phyloP scores from a whole-genome alignment of 2,888 invertebrate species.

The Helicoverpa assulta region DNA sequence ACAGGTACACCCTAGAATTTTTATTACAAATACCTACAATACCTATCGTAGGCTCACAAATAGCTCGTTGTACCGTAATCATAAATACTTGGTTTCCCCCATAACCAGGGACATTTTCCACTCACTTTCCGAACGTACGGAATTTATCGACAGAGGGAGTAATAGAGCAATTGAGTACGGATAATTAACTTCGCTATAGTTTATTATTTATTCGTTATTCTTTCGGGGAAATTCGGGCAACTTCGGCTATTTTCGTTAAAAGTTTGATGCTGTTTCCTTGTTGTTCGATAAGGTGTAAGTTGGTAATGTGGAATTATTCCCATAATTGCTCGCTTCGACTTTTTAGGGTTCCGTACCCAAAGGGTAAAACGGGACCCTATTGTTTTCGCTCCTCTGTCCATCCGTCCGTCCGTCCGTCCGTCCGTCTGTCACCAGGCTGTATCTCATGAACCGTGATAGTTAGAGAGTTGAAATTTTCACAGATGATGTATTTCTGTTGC shows the following conservation, averaged over 20 bases:
- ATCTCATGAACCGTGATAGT: too few relatives aligned
- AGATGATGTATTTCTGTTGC: too few relatives aligned
- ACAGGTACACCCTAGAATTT: slow-evolving; percentile 3
- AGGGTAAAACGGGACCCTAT: too few relatives aligned
- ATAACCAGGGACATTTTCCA: slow-evolving; percentile 51
- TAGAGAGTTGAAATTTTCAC: too few relatives aligned
- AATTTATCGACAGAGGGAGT: slow-evolving; percentile 54
- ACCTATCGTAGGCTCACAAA: slow-evolving; percentile 44
- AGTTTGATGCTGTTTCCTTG: slow-evolving; percentile 10
- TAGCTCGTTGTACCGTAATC: slow-evolving; percentile 51
- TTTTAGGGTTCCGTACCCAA: too few relatives aligned
- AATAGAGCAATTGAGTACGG: slow-evolving; percentile 44
- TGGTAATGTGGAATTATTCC: not conserved
- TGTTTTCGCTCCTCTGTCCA: too few relatives aligned
- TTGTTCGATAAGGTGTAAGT: slow-evolving; percentile 13
- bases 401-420: too few relatives aligned
- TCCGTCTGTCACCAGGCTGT: too few relatives aligned
- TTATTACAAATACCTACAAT: slow-evolving; percentile 31
- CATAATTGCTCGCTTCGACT: too few relatives aligned
- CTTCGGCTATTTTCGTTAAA: slow-evolving; percentile 23
- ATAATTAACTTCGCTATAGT: slow-evolving; percentile 56
- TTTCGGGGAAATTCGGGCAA: slow-evolving; percentile 4
- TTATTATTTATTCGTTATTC: slow-evolving; percentile 45
- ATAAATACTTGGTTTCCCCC: slow-evolving; percentile 63
- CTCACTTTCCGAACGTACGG: slow-evolving; percentile 48